Base-by-base conservation (phyloP, 2,888 invertebrate species). In the Dromius quadrimaculatus region DNA sequence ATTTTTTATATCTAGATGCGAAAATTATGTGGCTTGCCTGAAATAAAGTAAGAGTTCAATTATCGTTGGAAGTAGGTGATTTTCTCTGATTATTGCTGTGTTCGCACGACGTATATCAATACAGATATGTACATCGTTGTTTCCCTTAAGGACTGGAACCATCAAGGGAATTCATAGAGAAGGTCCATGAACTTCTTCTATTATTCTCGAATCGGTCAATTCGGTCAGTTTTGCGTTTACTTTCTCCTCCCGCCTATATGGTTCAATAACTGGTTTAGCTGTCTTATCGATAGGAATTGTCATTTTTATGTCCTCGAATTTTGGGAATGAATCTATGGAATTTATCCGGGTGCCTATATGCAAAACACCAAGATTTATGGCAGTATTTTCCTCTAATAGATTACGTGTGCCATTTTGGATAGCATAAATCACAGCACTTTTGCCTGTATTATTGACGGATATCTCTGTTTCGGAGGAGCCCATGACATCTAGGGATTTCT, bases 1-100 rank as follows among this genome's bases (percentile, higher is more conserved):
- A 9, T 76, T 71, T 50, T 77, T 76, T 2, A 81, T 73, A 59
- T 81, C 79, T 13, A 76, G 34, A 47, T 66, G 73, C 6, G 72
- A 73, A 41, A 76, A 76, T 13, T 64, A 68, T 41, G 70, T 72
- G 13, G 74, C 73, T 34, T 74, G 74, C 4, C 79, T 77, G 6
- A 81, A 68, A 38, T 74, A 71, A 8, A 76, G 74, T 5, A 76
- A 23, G n/a, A 76, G 17, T 4, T 69, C 17, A 11, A 75, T 74
- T 72, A 77, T 75, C 4, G 72, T 73, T 6, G 76, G 74, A 23
- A 76, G 61, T 22, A 72, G 76, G 66, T 75, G 72, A 32, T 75
- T 76, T 71, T 77, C 76, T 65, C 76, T 71, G 34, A 72, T 6
- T 11, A 76, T 74, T 13, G 76, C 76, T 36, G 15, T 32, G 50